Conservation (phyloP, 2,888 invertebrate species). For the Pyrochroa serraticornis region DNA sequence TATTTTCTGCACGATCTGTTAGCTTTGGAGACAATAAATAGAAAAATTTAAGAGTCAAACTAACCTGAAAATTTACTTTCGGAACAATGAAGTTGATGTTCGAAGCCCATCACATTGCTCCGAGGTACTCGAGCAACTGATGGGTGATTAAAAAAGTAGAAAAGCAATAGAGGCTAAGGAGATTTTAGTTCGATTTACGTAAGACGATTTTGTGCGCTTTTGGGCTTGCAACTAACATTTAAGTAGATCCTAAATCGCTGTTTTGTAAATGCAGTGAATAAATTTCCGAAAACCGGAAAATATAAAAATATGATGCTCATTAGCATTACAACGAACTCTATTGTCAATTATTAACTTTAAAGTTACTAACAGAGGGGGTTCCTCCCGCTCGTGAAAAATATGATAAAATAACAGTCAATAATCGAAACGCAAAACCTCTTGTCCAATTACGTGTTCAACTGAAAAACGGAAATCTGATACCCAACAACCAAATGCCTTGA, state of each 20-base stretch:
- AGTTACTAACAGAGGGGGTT: conserved; percentile 19
- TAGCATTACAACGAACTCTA: conserved; percentile 7
- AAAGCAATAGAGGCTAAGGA: conserved; percentile 52
- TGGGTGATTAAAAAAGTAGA: conserved; percentile 45
- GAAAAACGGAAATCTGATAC: conserved; percentile 45
- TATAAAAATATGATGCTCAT: conserved; percentile 11
- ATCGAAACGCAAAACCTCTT: conserved; percentile 60
- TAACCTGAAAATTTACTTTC: too few species aligned
- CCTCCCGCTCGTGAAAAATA: conserved; percentile 35
- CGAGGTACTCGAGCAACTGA: conserved; percentile 58
- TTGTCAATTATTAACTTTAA: conserved; percentile 7
- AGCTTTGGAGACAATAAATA: conserved; percentile 51
- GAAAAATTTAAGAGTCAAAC: conserved; percentile 53
- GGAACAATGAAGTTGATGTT: conserved; percentile 58
- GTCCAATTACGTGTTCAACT: conserved; percentile 59
- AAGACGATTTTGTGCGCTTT: conserved; percentile 64
- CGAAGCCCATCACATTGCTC: conserved; percentile 35
- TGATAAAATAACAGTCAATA: conserved; percentile 51
- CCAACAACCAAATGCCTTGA: conserved; percentile 27
- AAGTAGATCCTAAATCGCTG: conserved; percentile 60
- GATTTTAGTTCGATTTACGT: conserved; percentile 61
- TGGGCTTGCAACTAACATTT: conserved; percentile 63
- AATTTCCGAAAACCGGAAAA: conserved; percentile 20
- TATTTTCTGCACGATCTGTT: too few species aligned
- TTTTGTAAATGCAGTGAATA: conserved; percentile 49